These are phyloP conservation scores for Schizotus pectinicornis DNA, from an alignment of 2,888 invertebrate species.

Conservation along the genomic window DNA sequence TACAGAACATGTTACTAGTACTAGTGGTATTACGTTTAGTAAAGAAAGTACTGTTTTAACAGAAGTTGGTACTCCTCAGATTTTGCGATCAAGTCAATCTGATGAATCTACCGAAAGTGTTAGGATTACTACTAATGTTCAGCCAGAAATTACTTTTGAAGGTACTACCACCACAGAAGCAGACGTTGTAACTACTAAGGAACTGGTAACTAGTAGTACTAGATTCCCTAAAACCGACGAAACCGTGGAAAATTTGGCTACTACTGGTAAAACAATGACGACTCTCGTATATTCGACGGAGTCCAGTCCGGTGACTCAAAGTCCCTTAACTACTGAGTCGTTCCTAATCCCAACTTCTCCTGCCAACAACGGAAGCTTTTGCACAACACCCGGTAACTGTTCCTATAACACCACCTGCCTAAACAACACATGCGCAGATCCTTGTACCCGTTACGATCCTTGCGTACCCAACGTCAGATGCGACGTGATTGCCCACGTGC, in stretches of 20 bases:
- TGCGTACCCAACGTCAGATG: constrained; percentile 59
- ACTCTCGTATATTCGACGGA: no score
- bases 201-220: neutral
- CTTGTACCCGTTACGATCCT: constrained; percentile 59
- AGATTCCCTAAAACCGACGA: constrained; percentile 1
- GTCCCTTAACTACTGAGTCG: constrained; percentile 10
- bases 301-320: neutral
- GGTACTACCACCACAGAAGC: neutral
- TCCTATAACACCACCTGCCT: constrained; percentile 60
- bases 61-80: no score
- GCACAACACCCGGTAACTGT: constrained; percentile 52
- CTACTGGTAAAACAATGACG: constrained; percentile 9
- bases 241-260: constrained; percentile 4
- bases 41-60: no score
- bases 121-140: neutral
- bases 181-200: neutral
- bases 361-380: constrained; percentile 1
- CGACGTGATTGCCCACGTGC: constrained; percentile 61
- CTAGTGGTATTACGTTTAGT: no score
- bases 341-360: neutral
- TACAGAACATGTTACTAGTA: no score
- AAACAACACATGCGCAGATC: constrained; percentile 60
- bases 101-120: no score
- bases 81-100: no score
- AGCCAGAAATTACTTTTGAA: neutral